Percentiles rank a stretch among this genome's conserved stretches.
Conservation (phyloP, 2,797 vertebrate genomes). For the Notolabrus celidotus region DNA sequence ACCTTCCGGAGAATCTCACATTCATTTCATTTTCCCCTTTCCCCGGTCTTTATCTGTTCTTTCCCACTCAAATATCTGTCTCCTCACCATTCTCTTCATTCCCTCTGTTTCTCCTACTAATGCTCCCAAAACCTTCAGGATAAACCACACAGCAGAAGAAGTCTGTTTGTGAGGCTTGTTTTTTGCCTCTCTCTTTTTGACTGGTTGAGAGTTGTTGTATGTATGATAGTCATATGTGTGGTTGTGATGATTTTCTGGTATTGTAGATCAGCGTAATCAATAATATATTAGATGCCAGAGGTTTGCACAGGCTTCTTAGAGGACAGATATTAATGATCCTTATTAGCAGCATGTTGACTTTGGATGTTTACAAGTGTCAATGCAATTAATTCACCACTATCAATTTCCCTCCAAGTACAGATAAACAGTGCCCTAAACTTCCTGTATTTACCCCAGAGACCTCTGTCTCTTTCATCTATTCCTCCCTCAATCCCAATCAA, state of each 20-base stretch:
- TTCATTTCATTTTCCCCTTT: not conserved
- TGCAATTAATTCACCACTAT: slow-evolving; percentile 16
- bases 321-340: slow-evolving; percentile 30
- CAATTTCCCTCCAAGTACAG: slow-evolving; percentile 9
- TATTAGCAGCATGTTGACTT: slow-evolving; percentile 22
- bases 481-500: too few relatives aligned
- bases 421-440: slow-evolving; percentile 5
- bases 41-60: not conserved
- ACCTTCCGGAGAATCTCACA: not conserved
- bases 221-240: not conserved
- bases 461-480: too few relatives aligned
- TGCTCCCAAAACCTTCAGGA: not conserved
- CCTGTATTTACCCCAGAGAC: slow-evolving; percentile 12
- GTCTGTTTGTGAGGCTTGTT: not conserved
- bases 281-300: not conserved
- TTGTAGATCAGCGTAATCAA: not conserved
- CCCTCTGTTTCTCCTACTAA: not conserved
- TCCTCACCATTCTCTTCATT: not conserved
- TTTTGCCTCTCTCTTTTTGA: not conserved
- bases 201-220: not conserved
- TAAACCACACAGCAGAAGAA: not conserved
- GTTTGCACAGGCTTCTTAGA: slow-evolving; percentile 16
- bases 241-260: not conserved
- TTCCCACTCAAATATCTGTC: not conserved
- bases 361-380: slow-evolving; percentile 35